These are phyloP conservation scores for Globodera rostochiensis DNA, from an alignment of 1,140 invertebrate species.

Conservation along the genomic window DNA sequence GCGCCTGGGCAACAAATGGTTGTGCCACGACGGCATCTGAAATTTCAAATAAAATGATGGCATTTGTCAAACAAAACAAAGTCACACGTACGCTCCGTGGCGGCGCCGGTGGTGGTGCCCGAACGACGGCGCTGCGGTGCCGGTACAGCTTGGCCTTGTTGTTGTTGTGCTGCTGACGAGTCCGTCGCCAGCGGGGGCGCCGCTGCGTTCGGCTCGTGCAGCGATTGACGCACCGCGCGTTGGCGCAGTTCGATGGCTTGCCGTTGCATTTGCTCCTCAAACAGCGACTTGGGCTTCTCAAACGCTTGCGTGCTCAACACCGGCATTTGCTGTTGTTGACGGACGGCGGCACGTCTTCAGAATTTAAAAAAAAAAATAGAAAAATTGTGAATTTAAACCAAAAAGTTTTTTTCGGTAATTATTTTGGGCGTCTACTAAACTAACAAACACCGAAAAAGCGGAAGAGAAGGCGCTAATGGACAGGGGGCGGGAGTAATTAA, in stretches of 20 bases:
- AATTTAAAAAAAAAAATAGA: not conserved
- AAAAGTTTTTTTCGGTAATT: too few relatives aligned
- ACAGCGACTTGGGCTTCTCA: constrained; percentile 60
- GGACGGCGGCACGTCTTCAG: not conserved
- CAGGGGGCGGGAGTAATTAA: not conserved
- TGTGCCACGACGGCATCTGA: constrained; percentile 45
- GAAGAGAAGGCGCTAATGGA: not conserved
- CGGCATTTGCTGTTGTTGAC: not conserved
- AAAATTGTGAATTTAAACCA: not conserved
- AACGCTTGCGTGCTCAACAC: constrained; percentile 40
- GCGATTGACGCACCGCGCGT: constrained; percentile 7
- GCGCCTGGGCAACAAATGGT: constrained; percentile 44
- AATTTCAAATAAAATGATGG: not conserved
- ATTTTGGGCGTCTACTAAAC: not conserved
- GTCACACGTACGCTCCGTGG: not conserved
- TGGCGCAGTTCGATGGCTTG: constrained; percentile 52
- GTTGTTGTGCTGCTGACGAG: too few relatives aligned
- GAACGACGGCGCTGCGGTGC: not conserved
- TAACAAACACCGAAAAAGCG: not conserved
- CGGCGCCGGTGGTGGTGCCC: too few relatives aligned
- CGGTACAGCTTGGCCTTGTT: not conserved
- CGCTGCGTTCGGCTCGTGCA: not conserved
- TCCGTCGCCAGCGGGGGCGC: constrained; percentile 7
- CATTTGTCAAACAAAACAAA: not conserved
- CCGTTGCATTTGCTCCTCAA: constrained; percentile 60